Percentiles rank a stretch among this genome's conserved stretches.
These are phyloP conservation scores for Sinocyclocheilus maitianheensis DNA, from an alignment of 2,113 vertebrate species.

Conservation along the genomic window DNA sequence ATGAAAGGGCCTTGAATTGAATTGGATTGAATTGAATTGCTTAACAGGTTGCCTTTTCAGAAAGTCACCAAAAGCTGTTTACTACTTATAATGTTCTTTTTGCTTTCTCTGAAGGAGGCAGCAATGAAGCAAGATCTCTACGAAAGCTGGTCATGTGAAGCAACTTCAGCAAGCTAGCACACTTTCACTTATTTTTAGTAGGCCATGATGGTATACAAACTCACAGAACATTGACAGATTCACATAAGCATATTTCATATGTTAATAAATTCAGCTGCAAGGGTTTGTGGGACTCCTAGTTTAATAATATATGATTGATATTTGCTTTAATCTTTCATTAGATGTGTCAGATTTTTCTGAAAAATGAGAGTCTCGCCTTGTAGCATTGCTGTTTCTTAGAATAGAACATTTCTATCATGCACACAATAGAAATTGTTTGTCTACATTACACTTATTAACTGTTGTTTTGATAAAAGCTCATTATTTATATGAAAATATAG, in stretches of 20 bases:
- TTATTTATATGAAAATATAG: background rate
- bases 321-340: background rate
- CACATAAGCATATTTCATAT: background rate
- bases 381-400: background rate
- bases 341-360: constrained; percentile 3
- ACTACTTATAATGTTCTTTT: background rate
- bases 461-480: background rate
- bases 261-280: background rate
- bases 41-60: background rate
- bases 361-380: background rate
- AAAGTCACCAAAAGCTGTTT: constrained; percentile 8
- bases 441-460: background rate
- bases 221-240: constrained; percentile 4
- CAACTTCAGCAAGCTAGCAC: background rate
- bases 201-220: background rate
- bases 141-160: constrained; percentile 19
- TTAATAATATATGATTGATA: background rate
- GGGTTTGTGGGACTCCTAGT: background rate
- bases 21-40: background rate
- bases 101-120: constrained; percentile 22
- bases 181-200: background rate
- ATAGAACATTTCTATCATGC: background rate
- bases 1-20: constrained; percentile 6
- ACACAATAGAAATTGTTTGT: background rate
- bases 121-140: constrained; percentile 2